Evolutionary conservation across 2,888 invertebrate species (phyloP).

Genomic region (Eupithecia inturbata): DNA sequence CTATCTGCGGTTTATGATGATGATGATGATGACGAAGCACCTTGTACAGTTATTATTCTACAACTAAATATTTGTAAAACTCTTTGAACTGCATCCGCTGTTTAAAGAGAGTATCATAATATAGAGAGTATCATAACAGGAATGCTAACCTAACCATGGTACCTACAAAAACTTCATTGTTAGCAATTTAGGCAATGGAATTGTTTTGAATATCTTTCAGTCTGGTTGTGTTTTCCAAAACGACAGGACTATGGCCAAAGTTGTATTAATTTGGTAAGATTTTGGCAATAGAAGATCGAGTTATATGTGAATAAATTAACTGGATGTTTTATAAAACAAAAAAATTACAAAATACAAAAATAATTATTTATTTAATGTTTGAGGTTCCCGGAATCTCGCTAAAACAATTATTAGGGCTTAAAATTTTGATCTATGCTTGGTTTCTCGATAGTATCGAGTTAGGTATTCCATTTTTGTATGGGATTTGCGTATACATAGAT

Average conservation of each 20-base stretch:
- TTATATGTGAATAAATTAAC: neutral
- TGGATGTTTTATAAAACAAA: neutral
- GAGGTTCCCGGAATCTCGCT: too few relatives aligned
- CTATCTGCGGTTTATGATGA: too few relatives aligned
- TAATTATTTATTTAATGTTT: too few relatives aligned
- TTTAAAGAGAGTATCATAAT: neutral
- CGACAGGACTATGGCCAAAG: slow-evolving; percentile 21
- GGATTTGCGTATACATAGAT: neutral
- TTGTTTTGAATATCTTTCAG: slow-evolving; percentile 10
- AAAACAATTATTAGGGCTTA: too few relatives aligned
- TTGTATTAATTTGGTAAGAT: slow-evolving; percentile 24
- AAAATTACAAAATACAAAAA: too few relatives aligned
- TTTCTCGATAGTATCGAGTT: neutral
- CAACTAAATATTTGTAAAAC: neutral
- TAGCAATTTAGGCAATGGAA: neutral
- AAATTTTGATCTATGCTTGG: too few relatives aligned
- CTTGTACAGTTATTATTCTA: neutral
- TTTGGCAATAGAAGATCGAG: neutral
- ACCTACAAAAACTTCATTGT: neutral
- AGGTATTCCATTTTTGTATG: neutral
- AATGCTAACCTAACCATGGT: neutral
- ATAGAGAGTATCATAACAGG: neutral
- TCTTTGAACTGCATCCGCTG: neutral
- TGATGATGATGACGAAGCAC: neutral
- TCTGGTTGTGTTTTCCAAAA: slow-evolving; percentile 16